Base-by-base conservation (phyloP, 2,113 vertebrate species). In the Phalacrocorax brasilianus region DNA sequence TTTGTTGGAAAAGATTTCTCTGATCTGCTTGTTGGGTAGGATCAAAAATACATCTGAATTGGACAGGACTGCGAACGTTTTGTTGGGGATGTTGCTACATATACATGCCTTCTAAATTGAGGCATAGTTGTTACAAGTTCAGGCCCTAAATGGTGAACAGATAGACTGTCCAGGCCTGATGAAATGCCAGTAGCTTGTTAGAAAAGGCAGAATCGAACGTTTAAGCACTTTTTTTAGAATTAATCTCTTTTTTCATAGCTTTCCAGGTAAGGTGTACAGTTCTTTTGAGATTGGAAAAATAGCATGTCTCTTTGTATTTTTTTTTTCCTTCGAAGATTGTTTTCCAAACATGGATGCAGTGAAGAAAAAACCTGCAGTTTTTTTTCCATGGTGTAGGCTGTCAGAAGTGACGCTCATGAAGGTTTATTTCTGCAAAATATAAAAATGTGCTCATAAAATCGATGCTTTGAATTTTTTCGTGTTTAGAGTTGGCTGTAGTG, bases 1-100 rank as follows among this genome's bases (percentile, higher is more conserved):
- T 91, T 94, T 92, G 87, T 92, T 97, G 91, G 95, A 97, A 89
- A 73, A 93, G 94, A 82, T 92, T 95, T 95, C 83, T 95, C 74
- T 93, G 85, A 78, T 93, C 86, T 96, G 56, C 59, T 78, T 74
- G 84, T 59, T 92, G 89, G 18, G 87, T 42, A 66, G 28, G 77
- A 91, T 89, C 77, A 89, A 40, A 93, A 91, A 95, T 79, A 89
- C 63, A 38, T 24, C 3, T 8, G 74, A 71, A 24, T 93, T 91
- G 77, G 81, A 81, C 86, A 85, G 81, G 61, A 53, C 11, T 85
- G 74, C 66, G 92, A 93, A 79, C 3, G 1, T n/a, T 87, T 66
- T 55, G 52, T 23, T 95, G 76, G 80, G 83, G 89, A 89, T 89
- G 77, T 77, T 56, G 79, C 94, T 94, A 30, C 61, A 6, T 95